These are phyloP conservation scores for Rallus limicola DNA, from an alignment of 2,113 vertebrate species.

Conservation along the genomic window DNA sequence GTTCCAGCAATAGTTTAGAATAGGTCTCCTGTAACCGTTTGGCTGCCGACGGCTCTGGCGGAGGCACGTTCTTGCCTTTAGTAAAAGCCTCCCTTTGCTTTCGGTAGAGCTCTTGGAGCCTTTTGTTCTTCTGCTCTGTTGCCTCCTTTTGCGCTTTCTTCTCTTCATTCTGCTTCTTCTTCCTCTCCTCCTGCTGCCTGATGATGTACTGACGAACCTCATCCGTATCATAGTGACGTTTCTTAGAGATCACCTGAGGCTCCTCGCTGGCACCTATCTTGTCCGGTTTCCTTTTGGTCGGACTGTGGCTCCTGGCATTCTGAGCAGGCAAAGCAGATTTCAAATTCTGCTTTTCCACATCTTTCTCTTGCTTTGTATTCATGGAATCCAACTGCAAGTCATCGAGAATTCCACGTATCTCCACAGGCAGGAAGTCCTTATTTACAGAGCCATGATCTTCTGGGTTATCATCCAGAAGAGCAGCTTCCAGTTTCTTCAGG, in stretches of 20 bases:
- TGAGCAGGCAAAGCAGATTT: conserved; percentile 63
- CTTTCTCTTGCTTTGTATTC: conserved; percentile 63
- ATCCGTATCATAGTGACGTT: conserved; percentile 91
- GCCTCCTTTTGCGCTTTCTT: conserved; percentile 87
- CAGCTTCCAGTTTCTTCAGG: conserved; percentile 61
- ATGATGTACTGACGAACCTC: conserved; percentile 90
- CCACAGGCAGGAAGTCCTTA: conserved; percentile 84
- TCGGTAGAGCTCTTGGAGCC: conserved; percentile 93
- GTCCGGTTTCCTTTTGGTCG: conserved; percentile 78
- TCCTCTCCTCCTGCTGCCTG: conserved; percentile 91
- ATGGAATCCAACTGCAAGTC: conserved; percentile 87
- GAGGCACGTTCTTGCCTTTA: conserved; percentile 59
- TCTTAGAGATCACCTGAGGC: conserved; percentile 81
- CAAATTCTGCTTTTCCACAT: conserved; percentile 67
- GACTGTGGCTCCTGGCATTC: conserved; percentile 81
- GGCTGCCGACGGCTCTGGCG: conserved; percentile 72
- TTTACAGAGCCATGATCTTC: conserved; percentile 70
- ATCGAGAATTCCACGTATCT: conserved; percentile 91
- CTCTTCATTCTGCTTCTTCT: conserved; percentile 87
- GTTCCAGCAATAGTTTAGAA: conserved; percentile 84
- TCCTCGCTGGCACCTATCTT: conserved; percentile 74
- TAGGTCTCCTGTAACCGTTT: conserved; percentile 84
- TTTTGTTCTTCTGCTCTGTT: conserved; percentile 84
- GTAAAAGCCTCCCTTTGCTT: conserved; percentile 85
- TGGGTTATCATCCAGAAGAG: conserved; percentile 49